Conservation (phyloP, 2,113 vertebrate species). For the Scortum barcoo region DNA sequence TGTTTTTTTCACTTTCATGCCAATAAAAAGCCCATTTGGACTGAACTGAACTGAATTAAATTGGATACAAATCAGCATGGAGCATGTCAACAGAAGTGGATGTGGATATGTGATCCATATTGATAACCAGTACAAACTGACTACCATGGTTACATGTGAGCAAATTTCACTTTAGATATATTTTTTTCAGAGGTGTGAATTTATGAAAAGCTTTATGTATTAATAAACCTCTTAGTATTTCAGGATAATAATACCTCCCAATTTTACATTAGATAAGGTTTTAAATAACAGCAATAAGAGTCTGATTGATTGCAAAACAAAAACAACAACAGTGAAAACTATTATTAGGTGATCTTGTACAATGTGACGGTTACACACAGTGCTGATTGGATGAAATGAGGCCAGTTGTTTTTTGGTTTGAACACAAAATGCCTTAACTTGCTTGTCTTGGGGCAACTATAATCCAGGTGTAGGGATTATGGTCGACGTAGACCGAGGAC, state of each 20-base stretch:
- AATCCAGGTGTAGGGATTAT: conserved; percentile 77
- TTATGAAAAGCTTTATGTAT: background rate
- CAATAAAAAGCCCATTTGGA: no score
- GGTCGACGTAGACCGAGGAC: conserved; percentile 49
- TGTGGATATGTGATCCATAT: background rate
- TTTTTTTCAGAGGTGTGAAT: background rate
- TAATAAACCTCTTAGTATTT: no score
- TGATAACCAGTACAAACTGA: background rate
- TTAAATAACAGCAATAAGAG: background rate
- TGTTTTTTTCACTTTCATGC: no score
- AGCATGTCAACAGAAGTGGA: background rate
- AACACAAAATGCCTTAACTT: conserved; percentile 43
- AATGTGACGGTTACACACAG: conserved; percentile 15
- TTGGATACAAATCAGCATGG: background rate
- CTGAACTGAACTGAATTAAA: no score
- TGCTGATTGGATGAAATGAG: conserved; percentile 29
- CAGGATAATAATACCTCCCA: no score
- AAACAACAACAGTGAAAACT: background rate
- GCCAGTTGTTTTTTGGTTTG: conserved; percentile 37
- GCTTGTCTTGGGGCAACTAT: conserved; percentile 53
- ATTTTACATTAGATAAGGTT: background rate
- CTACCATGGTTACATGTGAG: no score
- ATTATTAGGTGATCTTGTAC: conserved; percentile 20
- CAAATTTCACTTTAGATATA: background rate
- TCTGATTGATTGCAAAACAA: background rate